These are phyloP conservation scores for Agonopterix arenella DNA, from an alignment of 2,888 invertebrate species.

Conservation along the genomic window DNA sequence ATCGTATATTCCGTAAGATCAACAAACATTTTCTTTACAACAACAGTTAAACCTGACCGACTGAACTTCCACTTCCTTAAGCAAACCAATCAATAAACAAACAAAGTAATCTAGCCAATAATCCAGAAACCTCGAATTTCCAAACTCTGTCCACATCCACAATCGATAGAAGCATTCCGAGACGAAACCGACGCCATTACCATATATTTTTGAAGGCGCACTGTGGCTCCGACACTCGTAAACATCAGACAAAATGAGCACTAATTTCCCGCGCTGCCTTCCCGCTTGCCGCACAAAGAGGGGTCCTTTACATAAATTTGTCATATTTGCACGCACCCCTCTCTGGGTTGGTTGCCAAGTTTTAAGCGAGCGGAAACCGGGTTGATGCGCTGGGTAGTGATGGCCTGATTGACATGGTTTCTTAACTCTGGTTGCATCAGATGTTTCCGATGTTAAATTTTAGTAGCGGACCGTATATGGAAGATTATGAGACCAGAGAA, in stretches of 20 bases:
- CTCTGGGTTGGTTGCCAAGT: slow-evolving; percentile 42
- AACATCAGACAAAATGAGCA: slow-evolving; percentile 66
- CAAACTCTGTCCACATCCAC: slow-evolving; percentile 2
- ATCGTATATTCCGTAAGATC: background rate
- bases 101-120: slow-evolving; percentile 4
- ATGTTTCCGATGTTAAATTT: too few species aligned
- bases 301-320: slow-evolving; percentile 70
- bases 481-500: too few species aligned
- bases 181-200: slow-evolving; percentile 46
- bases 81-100: slow-evolving; percentile 1
- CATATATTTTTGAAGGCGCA: slow-evolving; percentile 53
- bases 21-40: background rate
- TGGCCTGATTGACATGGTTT: background rate
- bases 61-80: background rate
- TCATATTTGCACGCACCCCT: slow-evolving; percentile 67
- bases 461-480: too few species aligned
- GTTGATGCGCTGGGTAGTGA: slow-evolving; percentile 15
- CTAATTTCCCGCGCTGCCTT: slow-evolving; percentile 55
- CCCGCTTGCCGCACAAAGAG: slow-evolving; percentile 27
- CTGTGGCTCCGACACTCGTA: slow-evolving; percentile 39
- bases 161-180: slow-evolving; percentile 40
- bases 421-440: too few species aligned
- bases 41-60: background rate
- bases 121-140: too few species aligned
- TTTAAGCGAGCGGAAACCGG: slow-evolving; percentile 33